Conservation (phyloP, 2,888 invertebrate species). For the Eurois occulta region DNA sequence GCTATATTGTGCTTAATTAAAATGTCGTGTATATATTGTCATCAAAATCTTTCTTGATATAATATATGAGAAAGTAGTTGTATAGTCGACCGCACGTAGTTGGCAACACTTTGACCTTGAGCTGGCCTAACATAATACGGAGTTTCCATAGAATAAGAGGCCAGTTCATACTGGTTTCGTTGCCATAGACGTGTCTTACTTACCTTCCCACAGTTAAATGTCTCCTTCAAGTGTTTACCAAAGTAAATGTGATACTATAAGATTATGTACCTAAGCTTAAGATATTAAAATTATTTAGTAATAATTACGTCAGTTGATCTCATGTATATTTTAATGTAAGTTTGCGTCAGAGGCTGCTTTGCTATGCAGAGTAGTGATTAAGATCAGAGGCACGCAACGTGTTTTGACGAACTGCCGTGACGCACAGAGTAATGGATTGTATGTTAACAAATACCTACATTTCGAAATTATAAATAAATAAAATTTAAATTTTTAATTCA, state of each 20-base stretch:
- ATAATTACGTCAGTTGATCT: constrained; percentile 75
- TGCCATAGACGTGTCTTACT: not conserved
- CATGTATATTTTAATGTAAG: constrained; percentile 66
- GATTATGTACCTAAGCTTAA: constrained; percentile 58
- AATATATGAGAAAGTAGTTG: not conserved
- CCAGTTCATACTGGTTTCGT: not conserved
- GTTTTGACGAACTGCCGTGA: constrained; percentile 43
- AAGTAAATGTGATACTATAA: constrained; percentile 80
- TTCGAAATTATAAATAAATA: constrained; percentile 51
- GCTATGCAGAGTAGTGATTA: constrained; percentile 21
- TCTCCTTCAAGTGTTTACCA: constrained; percentile 70
- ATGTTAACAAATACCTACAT: constrained; percentile 49
- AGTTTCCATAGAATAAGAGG: not conserved
- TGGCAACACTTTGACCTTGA: not conserved
- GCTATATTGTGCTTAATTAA: not conserved
- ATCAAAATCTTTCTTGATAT: not conserved
- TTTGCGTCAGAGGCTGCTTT: constrained; percentile 39
- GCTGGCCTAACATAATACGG: not conserved
- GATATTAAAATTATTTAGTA: constrained; percentile 63
- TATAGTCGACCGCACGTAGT: not conserved
- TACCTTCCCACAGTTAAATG: constrained; percentile 8
- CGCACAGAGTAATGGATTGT: constrained; percentile 56
- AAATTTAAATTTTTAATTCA: constrained; percentile 36
- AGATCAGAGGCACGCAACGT: constrained; percentile 25
- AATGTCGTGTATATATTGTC: constrained; percentile 8